Conservation (phyloP, 2,113 vertebrate species). For the Microcebus lehilahytsara region DNA sequence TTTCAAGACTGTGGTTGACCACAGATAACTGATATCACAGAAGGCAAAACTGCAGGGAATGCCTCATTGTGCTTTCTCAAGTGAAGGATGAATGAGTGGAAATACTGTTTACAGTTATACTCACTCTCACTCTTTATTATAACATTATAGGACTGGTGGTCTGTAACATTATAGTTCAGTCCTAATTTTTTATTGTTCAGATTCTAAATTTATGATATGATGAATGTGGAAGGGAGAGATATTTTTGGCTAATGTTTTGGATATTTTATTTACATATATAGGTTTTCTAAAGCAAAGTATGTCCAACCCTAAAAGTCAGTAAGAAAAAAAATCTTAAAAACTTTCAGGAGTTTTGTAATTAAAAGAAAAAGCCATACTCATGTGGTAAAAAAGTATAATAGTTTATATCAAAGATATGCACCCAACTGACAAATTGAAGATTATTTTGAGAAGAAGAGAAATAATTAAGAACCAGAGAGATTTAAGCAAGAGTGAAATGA, state of each 20-base stretch:
- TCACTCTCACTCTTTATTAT: not conserved
- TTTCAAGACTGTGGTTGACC: not conserved
- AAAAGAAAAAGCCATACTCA: not conserved
- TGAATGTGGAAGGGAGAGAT: constrained; percentile 9
- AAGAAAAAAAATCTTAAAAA: constrained; percentile 29
- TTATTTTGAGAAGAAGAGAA: constrained; percentile 40
- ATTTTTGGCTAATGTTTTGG: constrained; percentile 31
- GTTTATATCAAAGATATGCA: not conserved
- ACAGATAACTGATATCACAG: not conserved
- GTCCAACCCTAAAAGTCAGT: constrained; percentile 10
- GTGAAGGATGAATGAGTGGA: not conserved
- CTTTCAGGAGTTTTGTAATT: constrained; percentile 2
- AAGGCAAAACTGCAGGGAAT: not conserved
- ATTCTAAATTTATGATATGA: not conserved
- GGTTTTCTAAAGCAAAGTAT: constrained; percentile 37
- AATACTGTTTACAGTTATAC: not conserved
- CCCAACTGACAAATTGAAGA: not conserved
- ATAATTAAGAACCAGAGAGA: not conserved
- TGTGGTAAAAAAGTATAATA: not conserved
- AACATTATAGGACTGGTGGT: not conserved
- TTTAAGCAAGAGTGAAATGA: constrained; percentile 50
- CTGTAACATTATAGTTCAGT: not conserved
- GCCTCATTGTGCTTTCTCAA: not conserved
- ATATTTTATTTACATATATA: not conserved
- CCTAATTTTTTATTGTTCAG: not conserved